Conservation (phyloP, 2,113 vertebrate genomes). For the Gallinago jamesoni region DNA sequence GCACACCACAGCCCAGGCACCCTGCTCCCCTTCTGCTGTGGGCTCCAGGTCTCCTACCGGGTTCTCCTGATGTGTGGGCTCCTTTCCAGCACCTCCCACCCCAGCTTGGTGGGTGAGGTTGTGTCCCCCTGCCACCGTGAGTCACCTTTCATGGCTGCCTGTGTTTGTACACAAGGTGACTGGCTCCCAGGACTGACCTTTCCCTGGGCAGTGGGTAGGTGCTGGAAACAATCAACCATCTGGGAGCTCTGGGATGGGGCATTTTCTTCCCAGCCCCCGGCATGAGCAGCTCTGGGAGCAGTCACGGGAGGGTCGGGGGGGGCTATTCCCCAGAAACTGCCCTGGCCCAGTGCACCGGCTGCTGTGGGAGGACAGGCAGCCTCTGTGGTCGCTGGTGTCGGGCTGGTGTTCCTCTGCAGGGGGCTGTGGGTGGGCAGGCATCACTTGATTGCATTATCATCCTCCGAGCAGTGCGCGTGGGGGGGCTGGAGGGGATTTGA, state of each 20-base stretch:
- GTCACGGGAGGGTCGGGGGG: rapidly evolving
- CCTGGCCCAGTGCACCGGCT: rapidly evolving
- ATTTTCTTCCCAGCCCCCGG: rapidly evolving
- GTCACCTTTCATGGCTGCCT: not conserved
- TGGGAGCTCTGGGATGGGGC: not conserved
- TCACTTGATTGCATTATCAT: not conserved
- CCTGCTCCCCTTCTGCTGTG: not conserved
- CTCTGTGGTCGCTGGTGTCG: rapidly evolving
- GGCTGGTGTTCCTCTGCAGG: not conserved
- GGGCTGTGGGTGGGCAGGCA: not conserved
- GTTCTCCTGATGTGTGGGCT: not conserved
- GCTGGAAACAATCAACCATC: not conserved
- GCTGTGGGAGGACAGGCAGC: not conserved
- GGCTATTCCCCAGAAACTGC: not conserved
- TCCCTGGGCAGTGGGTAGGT: not conserved
- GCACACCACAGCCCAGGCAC: not conserved
- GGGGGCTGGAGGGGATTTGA: not conserved
- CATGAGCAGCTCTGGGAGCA: not conserved
- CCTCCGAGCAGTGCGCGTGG: rapidly evolving
- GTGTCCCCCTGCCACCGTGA: not conserved
- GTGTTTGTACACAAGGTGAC: not conserved
- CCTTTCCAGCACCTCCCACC: not conserved
- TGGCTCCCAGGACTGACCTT: not conserved
- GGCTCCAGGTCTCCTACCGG: not conserved
- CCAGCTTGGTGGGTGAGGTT: not conserved